These are phyloP conservation scores for Macaria notata DNA, from an alignment of 2,888 invertebrate genomes.

Conservation along the genomic window DNA sequence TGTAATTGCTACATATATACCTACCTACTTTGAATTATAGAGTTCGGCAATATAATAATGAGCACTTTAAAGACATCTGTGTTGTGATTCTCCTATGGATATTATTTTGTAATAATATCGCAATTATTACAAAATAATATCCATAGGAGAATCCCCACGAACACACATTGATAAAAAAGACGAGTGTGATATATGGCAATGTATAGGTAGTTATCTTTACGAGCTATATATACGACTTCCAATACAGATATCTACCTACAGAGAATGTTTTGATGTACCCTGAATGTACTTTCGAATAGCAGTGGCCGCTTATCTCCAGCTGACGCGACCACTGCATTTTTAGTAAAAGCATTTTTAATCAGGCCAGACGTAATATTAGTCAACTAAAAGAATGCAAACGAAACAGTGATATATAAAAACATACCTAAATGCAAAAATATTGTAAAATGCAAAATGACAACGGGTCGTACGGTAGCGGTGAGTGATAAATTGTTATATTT, in stretches of 20 bases:
- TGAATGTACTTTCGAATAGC: conserved; percentile 34
- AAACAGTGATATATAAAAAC: conserved; percentile 1
- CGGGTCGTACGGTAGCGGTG: conserved; percentile 72
- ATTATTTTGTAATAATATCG: too few relatives aligned
- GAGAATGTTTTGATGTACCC: conserved; percentile 21
- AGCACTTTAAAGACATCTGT: too few relatives aligned
- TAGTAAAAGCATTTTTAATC: conserved; percentile 19
- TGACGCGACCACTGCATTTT: conserved; percentile 37
- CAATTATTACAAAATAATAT: too few relatives aligned
- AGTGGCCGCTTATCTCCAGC: conserved; percentile 45
- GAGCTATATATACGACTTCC: not conserved
- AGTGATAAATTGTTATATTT: conserved; percentile 45
- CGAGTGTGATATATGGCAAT: conserved; percentile 14
- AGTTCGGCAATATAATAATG: too few relatives aligned
- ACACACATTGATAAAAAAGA: not conserved
- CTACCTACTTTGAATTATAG: too few relatives aligned
- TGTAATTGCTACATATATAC: too few relatives aligned
- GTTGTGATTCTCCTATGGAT: too few relatives aligned
- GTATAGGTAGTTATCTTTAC: conserved; percentile 22
- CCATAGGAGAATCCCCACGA: too few relatives aligned
- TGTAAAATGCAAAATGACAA: conserved; percentile 66
- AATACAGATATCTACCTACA: conserved; percentile 10
- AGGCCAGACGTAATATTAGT: not conserved
- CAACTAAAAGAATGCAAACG: conserved; percentile 4
- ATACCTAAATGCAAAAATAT: conserved; percentile 9